Evolutionary conservation across 2,113 vertebrate genomes (phyloP).

Genomic region (Strigops habroptila): DNA sequence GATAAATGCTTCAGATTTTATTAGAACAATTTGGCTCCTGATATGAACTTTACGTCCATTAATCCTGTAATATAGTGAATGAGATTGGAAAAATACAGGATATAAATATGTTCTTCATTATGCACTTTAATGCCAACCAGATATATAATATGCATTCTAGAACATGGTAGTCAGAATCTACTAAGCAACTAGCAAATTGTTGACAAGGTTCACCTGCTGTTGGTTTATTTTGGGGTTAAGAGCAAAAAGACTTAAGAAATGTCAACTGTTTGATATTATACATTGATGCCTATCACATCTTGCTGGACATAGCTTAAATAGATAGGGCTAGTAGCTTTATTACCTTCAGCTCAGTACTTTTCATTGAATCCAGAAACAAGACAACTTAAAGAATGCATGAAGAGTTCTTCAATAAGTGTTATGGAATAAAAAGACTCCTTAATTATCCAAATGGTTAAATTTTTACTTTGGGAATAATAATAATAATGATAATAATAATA

Average conservation of each 20-base stretch:
- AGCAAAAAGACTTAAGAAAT: constrained; percentile 21
- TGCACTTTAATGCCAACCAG: constrained; percentile 66
- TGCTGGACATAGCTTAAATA: background rate
- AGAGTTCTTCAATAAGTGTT: background rate
- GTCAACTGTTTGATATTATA: background rate
- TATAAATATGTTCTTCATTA: constrained; percentile 86
- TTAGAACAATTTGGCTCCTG: constrained; percentile 57
- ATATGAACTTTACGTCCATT: constrained; percentile 56
- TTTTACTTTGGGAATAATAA: background rate
- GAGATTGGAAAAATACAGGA: constrained; percentile 78
- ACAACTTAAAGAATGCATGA: background rate
- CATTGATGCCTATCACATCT: constrained; percentile 19
- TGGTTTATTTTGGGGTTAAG: constrained; percentile 39
- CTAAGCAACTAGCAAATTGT: constrained; percentile 61
- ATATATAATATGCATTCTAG: constrained; percentile 50
- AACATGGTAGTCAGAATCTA: constrained; percentile 43
- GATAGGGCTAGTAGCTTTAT: background rate
- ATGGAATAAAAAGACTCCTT: background rate
- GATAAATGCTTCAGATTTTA: constrained; percentile 58
- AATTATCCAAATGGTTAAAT: background rate
- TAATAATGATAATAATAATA: background rate
- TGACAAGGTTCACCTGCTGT: constrained; percentile 65
- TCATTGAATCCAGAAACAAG: background rate
- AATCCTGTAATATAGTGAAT: constrained; percentile 54
- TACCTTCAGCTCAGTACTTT: background rate